Evolutionary conservation across 2,888 invertebrate species (phyloP).

Genomic region (Apodemia mormo): DNA sequence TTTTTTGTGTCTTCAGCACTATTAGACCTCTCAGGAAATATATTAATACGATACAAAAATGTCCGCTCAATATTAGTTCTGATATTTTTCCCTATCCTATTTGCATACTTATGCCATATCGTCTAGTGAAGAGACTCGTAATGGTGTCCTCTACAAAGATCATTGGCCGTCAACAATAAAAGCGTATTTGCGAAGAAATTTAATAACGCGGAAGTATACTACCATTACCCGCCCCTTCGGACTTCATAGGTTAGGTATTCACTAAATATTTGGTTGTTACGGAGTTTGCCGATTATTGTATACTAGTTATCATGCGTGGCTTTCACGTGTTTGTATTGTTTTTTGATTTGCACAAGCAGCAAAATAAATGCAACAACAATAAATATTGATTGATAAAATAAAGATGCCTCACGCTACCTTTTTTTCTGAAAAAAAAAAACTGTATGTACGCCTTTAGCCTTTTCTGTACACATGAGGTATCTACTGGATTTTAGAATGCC

Average conservation of each 20-base stretch:
- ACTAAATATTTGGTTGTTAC: conserved; percentile 12
- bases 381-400: too few species aligned
- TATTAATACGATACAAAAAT: background rate
- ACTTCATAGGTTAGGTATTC: conserved; percentile 38
- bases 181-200: conserved; percentile 81
- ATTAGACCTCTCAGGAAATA: too few species aligned
- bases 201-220: conserved; percentile 80
- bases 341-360: too few species aligned
- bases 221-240: conserved; percentile 62
- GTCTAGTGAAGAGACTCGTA: conserved; percentile 63
- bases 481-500: too few species aligned
- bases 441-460: too few species aligned
- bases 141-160: conserved; percentile 70
- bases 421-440: too few species aligned
- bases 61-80: background rate
- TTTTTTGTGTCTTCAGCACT: too few species aligned
- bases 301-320: background rate
- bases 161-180: conserved; percentile 72
- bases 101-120: conserved; percentile 12
- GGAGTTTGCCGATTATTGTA: conserved; percentile 17
- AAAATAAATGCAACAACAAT: too few species aligned
- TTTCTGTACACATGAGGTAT: too few species aligned
- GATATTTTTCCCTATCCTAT: background rate
- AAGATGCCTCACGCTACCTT: too few species aligned
- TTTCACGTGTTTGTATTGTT: too few species aligned